phyloP scores from a whole-genome alignment of 2,888 invertebrate genomes.

The Pheosia tremula region DNA sequence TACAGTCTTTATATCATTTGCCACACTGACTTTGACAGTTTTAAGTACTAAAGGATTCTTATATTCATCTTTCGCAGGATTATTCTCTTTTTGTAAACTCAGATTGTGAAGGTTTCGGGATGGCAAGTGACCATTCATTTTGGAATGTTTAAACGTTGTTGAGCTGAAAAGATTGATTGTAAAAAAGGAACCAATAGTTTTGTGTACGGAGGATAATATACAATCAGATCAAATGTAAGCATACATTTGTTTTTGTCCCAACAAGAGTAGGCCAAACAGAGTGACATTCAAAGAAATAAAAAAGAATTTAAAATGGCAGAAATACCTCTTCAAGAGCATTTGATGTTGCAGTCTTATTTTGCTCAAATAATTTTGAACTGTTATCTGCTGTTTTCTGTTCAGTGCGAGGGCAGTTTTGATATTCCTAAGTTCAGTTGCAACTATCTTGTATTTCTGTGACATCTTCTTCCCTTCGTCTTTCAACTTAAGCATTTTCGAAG shows the following conservation, averaged over 20 bases:
- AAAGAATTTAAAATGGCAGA: background rate
- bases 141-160: constrained; percentile 63
- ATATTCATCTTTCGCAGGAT: constrained; percentile 58
- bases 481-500: constrained; percentile 70
- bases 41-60: constrained; percentile 50
- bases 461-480: constrained; percentile 73
- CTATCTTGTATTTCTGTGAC: constrained; percentile 74
- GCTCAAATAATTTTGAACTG: constrained; percentile 63
- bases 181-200: constrained; percentile 22
- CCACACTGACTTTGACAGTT: constrained; percentile 59
- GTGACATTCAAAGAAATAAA: too few relatives aligned
- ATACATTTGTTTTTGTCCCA: too few relatives aligned
- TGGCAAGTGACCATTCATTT: constrained; percentile 43
- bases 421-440: constrained; percentile 70
- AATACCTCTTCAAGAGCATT: constrained; percentile 73
- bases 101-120: constrained; percentile 39
- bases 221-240: too few relatives aligned
- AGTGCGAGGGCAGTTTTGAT: constrained; percentile 71
- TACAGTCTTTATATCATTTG: constrained; percentile 55
- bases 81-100: constrained; percentile 74
- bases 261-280: too few relatives aligned
- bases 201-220: too few relatives aligned
- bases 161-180: constrained; percentile 59
- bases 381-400: constrained; percentile 72
- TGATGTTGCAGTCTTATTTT: constrained; percentile 75